Evolutionary conservation across 2,113 vertebrate species (phyloP), one percentile per base, ranked within the genome.

Genomic region (Neogale vison): DNA sequence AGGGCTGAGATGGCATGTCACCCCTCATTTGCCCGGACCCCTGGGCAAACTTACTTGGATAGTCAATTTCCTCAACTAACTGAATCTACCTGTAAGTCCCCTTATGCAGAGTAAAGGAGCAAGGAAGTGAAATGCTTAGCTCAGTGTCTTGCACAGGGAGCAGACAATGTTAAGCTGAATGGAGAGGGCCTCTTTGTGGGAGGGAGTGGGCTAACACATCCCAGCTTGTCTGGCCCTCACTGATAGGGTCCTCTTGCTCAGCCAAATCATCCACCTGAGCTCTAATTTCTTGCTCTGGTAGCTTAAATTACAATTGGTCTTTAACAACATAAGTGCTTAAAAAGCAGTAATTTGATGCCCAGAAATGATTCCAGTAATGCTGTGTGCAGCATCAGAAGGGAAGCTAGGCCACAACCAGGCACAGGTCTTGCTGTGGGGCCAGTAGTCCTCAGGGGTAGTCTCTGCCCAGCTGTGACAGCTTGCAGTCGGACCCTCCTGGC

Each of bases 241-340:
- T 26, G n/a, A 65, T 59, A 79, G 31, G 7, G 17, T 47, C 23
- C 52, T 23, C 47, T 90, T 81, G 55, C 47, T 42, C 36, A 82
- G 72, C 24, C 24, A 79, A 95, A 65, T 23, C 57, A 47, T 24
- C 65, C n/a, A 76, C 69, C 13, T 86, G 24, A 82, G 42, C n/a
- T 89, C 76, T 55, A 71, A 94, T 61, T 92, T 77, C 71, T 82
- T 96, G 65, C 9, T 85, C 61, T 39, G 14, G 72, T 11, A 82
- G 29, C 31, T 15, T 88, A 61, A 74, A 88, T 47, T 42, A 42
- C 61, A 85, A 45, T 69, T 57, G 59, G 26, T 96, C 81, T 90
- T 76, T 52, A 91, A 45, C 24, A 29, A 85, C 17, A 34, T 55
- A 63, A 24, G 36, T 34, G 61, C 71, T 76, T 85, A 72, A 93